Conservation (phyloP, 2,113 vertebrate genomes). For the Panthera uncia region DNA sequence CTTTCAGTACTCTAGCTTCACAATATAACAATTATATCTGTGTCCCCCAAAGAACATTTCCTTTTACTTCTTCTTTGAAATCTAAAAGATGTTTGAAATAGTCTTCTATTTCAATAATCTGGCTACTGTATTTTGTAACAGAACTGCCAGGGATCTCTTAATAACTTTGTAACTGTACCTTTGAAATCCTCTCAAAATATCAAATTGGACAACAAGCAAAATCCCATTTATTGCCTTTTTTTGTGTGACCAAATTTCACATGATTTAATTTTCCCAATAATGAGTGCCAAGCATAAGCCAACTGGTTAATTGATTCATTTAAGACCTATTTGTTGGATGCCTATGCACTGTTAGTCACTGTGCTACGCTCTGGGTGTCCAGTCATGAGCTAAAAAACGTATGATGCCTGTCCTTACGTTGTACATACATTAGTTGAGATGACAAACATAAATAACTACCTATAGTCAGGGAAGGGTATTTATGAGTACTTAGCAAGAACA, state of each 20-base stretch:
- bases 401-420: background rate
- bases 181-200: background rate
- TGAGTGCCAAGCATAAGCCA: background rate
- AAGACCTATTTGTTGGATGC: background rate
- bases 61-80: background rate
- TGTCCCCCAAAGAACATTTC: background rate
- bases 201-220: background rate
- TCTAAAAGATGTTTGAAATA: background rate
- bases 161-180: background rate
- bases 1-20: background rate
- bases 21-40: background rate
- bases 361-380: background rate
- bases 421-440: background rate
- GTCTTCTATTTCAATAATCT: conserved; percentile 10
- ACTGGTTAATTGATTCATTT: background rate
- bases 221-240: background rate
- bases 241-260: background rate
- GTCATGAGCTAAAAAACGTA: background rate
- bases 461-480: background rate
- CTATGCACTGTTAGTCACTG: background rate
- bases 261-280: background rate
- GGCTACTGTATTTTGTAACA: background rate
- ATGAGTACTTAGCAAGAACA: background rate
- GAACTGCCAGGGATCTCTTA: background rate
- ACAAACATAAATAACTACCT: background rate